Conservation (phyloP, 2,113 vertebrate genomes). For the Mesocricetus auratus region DNA sequence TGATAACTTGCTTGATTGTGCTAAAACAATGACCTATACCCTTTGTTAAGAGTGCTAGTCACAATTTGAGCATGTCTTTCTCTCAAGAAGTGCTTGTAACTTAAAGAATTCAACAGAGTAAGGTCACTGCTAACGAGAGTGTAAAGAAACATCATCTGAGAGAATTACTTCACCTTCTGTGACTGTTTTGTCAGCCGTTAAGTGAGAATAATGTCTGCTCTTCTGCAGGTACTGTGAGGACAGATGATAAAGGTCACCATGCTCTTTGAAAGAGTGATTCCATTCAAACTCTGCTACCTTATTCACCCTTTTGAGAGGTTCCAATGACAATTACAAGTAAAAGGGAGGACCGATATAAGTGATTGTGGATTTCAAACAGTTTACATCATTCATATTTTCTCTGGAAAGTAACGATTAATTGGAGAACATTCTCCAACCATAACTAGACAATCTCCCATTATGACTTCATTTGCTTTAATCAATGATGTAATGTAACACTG, state of each 20-base stretch:
- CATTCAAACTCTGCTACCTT: conserved; percentile 26
- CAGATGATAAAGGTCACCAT: conserved; percentile 60
- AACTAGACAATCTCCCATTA: background rate
- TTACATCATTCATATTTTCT: background rate
- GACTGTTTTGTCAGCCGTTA: conserved; percentile 61
- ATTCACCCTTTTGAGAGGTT: conserved; percentile 46
- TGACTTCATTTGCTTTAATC: background rate
- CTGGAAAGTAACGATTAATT: background rate
- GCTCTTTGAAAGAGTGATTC: conserved; percentile 36
- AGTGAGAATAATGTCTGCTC: conserved; percentile 70
- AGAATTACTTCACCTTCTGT: conserved; percentile 5
- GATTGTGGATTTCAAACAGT: background rate
- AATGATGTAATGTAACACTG: background rate
- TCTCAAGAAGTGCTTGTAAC: background rate
- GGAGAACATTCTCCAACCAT: background rate
- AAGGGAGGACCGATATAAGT: background rate
- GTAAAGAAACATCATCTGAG: background rate
- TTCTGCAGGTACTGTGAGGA: background rate
- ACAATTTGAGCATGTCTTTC: background rate
- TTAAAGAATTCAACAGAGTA: background rate
- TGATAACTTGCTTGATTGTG: background rate
- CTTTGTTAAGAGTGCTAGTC: background rate
- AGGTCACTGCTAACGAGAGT: conserved; percentile 42
- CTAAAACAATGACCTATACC: background rate
- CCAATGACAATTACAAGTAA: background rate